A percentile compares a stretch with the other conserved stretches of the same genome.
These are phyloP conservation scores for Girardinichthys multiradiatus DNA, from an alignment of 2,113 vertebrate genomes.

Conservation along the genomic window DNA sequence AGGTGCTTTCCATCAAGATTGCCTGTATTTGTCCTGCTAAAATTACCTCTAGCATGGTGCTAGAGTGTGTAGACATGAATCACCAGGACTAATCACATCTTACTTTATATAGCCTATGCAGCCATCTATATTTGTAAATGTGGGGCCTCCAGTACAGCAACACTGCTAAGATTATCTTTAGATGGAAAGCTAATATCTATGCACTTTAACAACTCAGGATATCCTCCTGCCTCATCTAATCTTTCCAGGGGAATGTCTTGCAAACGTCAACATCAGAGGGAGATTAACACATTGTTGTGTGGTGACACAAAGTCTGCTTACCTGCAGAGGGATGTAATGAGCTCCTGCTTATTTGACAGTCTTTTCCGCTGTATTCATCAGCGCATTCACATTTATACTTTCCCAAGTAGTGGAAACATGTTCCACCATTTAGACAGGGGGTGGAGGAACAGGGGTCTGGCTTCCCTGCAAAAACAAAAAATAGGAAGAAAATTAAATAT, in stretches of 20 bases:
- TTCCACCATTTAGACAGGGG: conserved; percentile 94
- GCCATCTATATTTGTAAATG: conserved; percentile 52
- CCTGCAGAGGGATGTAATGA: conserved; percentile 51
- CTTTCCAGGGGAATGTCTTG: conserved; percentile 7
- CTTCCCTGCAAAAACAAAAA: conserved; percentile 82
- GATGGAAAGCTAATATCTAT: conserved; percentile 35
- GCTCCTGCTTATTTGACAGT: conserved; percentile 87
- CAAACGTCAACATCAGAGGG: conserved; percentile 4
- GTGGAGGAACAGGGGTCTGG: conserved; percentile 93
- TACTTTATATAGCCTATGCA: conserved; percentile 58
- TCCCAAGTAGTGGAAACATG: conserved; percentile 97
- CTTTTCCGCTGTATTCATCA: conserved; percentile 84
- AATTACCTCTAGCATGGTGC: conserved; percentile 47
- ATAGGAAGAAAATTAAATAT: not conserved
- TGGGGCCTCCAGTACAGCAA: conserved; percentile 57
- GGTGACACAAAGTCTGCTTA: conserved; percentile 55
- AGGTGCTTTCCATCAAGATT: conserved; percentile 48
- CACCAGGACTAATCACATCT: conserved; percentile 45
- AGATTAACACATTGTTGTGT: conserved; percentile 8
- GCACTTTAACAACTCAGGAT: conserved; percentile 34
- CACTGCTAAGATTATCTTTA: conserved; percentile 66
- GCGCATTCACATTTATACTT: conserved; percentile 98
- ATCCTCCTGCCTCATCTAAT: conserved; percentile 31
- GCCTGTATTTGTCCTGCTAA: conserved; percentile 47
- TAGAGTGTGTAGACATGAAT: conserved; percentile 43